These are phyloP conservation scores for Tympanoctomys barrerae DNA, from an alignment of 2,797 vertebrate species.

Conservation along the genomic window DNA sequence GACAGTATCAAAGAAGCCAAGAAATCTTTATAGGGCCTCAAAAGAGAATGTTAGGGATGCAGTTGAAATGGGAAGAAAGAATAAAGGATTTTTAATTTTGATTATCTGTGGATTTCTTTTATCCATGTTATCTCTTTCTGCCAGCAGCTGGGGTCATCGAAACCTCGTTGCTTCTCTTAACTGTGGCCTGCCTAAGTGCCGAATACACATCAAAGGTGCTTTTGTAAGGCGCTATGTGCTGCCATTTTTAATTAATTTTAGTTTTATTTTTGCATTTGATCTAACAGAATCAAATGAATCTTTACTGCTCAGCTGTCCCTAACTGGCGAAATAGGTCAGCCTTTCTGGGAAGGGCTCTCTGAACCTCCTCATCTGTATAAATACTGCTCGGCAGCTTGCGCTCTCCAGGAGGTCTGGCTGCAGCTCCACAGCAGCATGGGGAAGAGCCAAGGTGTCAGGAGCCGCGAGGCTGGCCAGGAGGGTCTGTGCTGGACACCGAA, in stretches of 20 bases:
- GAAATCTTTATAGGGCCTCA: neutral
- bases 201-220: constrained; percentile 74
- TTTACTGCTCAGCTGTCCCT: constrained; percentile 55
- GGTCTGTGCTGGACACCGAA: neutral
- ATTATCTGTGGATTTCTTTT: constrained; percentile 78
- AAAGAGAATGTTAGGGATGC: constrained; percentile 17
- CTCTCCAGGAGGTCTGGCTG: neutral
- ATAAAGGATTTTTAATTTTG: constrained; percentile 77
- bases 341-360: constrained; percentile 68
- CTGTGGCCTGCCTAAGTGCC: neutral
- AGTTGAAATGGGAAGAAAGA: constrained; percentile 65
- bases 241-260: constrained; percentile 78
- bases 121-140: constrained; percentile 71
- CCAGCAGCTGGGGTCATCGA: constrained; percentile 72
- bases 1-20: constrained; percentile 4
- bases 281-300: constrained; percentile 75
- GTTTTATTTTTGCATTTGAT: constrained; percentile 79
- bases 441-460: neutral
- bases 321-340: constrained; percentile 68
- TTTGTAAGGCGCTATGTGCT: constrained; percentile 54
- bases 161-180: constrained; percentile 46
- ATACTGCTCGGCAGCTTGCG: neutral
- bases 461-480: neutral
- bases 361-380: constrained; percentile 59
- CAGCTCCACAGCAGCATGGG: neutral